These are phyloP conservation scores for Liasis olivaceus DNA, from an alignment of 2,797 vertebrate species.

Conservation along the genomic window DNA sequence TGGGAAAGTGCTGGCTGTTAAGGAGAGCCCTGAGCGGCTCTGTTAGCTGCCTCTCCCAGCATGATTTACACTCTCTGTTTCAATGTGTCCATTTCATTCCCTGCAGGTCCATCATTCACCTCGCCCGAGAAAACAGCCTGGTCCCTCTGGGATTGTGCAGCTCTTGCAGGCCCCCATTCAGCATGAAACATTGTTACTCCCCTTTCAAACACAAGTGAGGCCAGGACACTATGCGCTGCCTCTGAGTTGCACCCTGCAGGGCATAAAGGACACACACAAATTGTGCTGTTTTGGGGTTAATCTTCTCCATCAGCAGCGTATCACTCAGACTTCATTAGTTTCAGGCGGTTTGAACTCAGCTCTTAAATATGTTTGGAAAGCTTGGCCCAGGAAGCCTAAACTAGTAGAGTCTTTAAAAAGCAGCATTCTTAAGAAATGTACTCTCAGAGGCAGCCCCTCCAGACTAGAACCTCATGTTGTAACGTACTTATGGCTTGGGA, in stretches of 20 bases:
- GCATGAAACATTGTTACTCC: not conserved
- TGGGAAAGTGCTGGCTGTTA: not conserved
- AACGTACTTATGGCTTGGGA: not conserved
- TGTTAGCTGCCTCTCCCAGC: constrained; percentile 7
- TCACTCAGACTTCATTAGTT: not conserved
- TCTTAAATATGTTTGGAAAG: not conserved
- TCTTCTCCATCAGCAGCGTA: not conserved
- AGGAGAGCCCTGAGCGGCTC: not conserved
- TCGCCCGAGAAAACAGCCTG: constrained; percentile 9
- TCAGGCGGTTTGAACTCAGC: not conserved
- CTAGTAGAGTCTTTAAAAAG: not conserved
- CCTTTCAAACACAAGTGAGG: not conserved
- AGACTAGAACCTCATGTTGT: not conserved
- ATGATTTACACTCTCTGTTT: constrained; percentile 33
- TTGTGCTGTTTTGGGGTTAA: not conserved
- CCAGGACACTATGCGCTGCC: not conserved
- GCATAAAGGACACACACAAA: not conserved
- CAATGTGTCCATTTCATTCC: constrained; percentile 30
- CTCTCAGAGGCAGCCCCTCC: not conserved
- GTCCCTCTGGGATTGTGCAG: constrained; percentile 5
- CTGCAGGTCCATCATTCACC: constrained; percentile 12
- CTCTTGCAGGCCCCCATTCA: not conserved
- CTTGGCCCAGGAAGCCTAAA: not conserved
- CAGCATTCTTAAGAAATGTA: not conserved
- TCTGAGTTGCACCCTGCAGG: not conserved